Conservation (phyloP, 2,797 vertebrate species). For the Sebastes miniatus region DNA sequence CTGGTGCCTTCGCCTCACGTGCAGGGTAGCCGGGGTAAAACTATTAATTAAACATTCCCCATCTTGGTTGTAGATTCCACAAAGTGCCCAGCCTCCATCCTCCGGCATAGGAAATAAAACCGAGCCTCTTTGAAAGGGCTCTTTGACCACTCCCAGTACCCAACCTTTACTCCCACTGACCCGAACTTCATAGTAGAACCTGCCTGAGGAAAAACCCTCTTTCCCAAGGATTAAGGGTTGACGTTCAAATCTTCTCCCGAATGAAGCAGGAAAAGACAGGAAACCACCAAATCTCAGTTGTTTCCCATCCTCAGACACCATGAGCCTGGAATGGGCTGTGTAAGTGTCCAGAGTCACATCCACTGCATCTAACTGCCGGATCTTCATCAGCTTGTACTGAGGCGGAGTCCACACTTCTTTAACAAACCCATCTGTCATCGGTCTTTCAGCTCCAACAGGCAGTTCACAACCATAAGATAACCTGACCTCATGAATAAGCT, state of each 20-base stretch:
- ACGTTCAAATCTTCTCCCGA: rapidly evolving
- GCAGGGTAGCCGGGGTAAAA: rapidly evolving
- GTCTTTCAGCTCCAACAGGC: neutral
- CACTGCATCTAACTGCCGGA: slow-evolving; percentile 28
- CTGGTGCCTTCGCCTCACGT: neutral
- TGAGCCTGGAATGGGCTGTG: neutral
- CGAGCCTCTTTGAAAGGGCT: neutral
- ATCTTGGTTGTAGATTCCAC: too few species aligned
- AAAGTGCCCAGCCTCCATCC: too few species aligned
- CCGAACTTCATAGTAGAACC: too few species aligned
- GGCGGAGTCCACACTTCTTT: slow-evolving; percentile 13
- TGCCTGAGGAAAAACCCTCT: too few species aligned
- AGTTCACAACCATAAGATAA: neutral
- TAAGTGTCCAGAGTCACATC: slow-evolving; percentile 38
- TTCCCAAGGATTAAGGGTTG: too few species aligned
- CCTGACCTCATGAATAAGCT: slow-evolving; percentile 18
- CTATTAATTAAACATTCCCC: rapidly evolving
- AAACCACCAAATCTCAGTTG: neutral
- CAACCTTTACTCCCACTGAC: too few species aligned
- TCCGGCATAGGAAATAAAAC: rapidly evolving
- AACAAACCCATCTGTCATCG: neutral
- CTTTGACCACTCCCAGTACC: too few species aligned
- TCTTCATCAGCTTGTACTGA: slow-evolving; percentile 37
- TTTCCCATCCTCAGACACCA: slow-evolving; percentile 25
- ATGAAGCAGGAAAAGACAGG: rapidly evolving